Evolutionary conservation across 2,797 vertebrate species (phyloP), one percentile per base, ranked within the genome.

Genomic region (Epinephelus malabaricus): DNA sequence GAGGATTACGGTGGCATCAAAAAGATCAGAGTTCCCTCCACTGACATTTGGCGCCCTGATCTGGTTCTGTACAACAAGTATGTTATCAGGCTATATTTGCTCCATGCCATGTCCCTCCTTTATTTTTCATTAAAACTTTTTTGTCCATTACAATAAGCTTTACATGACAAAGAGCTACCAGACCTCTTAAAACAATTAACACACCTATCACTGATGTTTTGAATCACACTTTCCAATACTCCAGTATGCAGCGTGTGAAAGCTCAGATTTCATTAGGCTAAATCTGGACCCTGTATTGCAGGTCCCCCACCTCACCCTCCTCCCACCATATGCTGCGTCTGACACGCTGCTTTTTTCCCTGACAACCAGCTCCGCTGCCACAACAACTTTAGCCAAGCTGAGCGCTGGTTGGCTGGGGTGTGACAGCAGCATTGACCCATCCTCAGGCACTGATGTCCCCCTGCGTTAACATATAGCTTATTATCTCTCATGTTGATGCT

Each of bases 21-120:
- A 95, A 98, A 97, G 93, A 97, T 99, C 85, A 95, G 97, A 88
- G 79, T 98, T 69, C 95, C 97, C 38, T 98, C 97, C 6, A 95
- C 95, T 38, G 95, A 97, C 75, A 96, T 99, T 95, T 99, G 97
- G 97, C 93, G 90, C 19, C 97, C 97, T 13, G 97, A 98, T 91
- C 53, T 99, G 2, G 98, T 99, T 81, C 97, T 99, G 67, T 98
- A 99, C 88, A 98, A 99, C 94, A 99, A 99, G 98, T 98, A 96
- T 89, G 84, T 69, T 61, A 50, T 60, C 27, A 53, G 51, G 51
- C 62, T 68, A 67, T 71, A 74, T 70, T 82, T 74, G 47, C 77
- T 68, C 71, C 25, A 6, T 66, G 61, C 34, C 60, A 18, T 59
- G 25, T 60, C 38, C 10, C 0, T 73, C 38, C 55, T 54, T 70